phyloP scores from a whole-genome alignment of 1,140 invertebrate species.

The Nephila pilipes region DNA sequence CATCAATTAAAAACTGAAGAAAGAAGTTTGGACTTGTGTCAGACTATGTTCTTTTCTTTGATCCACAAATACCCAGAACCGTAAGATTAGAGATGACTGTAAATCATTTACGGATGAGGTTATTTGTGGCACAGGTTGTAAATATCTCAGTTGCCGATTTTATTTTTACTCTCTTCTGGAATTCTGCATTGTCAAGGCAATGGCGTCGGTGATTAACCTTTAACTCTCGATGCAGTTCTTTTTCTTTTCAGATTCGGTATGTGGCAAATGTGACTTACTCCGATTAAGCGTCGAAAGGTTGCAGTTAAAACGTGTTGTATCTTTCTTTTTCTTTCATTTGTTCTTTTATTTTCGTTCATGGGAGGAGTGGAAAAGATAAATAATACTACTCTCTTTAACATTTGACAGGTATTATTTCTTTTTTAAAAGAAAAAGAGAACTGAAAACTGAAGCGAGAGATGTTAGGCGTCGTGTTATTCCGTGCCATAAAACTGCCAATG shows the following conservation, averaged over 20 bases:
- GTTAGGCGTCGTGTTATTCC: too few species aligned
- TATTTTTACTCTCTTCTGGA: conserved; percentile 32
- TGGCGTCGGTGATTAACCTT: conserved; percentile 67
- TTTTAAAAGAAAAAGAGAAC: too few species aligned
- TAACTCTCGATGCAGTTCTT: conserved; percentile 5
- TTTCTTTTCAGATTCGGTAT: background rate
- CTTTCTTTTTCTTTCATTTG: background rate
- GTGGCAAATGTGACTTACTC: conserved; percentile 21
- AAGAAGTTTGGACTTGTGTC: conserved; percentile 31
- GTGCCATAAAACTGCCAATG: background rate
- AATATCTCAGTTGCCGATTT: conserved; percentile 66
- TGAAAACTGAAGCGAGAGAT: too few species aligned
- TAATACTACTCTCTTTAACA: background rate
- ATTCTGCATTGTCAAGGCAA: conserved; percentile 56
- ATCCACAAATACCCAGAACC: conserved; percentile 17
- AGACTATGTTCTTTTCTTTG: background rate
- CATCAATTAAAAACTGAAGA: conserved; percentile 69
- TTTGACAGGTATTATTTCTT: conserved; percentile 3
- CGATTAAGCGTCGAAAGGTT: background rate
- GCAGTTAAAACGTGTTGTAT: background rate
- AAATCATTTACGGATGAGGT: conserved; percentile 67
- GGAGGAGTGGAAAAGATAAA: conserved; percentile 3
- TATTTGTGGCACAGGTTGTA: conserved; percentile 66
- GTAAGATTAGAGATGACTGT: conserved; percentile 34
- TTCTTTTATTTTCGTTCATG: background rate